These are phyloP conservation scores for Agrilus mali DNA, from an alignment of 2,888 invertebrate genomes.

Conservation along the genomic window DNA sequence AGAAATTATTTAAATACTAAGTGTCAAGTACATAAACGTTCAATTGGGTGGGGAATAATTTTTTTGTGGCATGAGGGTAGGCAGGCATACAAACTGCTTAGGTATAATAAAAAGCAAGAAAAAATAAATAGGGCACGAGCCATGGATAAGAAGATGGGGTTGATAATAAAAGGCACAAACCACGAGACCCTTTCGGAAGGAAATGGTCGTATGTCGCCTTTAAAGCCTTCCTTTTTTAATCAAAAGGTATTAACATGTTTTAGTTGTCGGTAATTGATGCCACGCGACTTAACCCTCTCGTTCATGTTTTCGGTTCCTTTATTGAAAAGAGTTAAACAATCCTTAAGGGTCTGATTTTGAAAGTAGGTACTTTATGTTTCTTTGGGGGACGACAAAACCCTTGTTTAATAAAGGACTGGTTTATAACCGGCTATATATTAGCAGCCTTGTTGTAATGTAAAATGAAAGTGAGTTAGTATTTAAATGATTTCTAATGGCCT, in stretches of 20 bases:
- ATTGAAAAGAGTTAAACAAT: constrained; percentile 33
- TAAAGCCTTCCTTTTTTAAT: no score
- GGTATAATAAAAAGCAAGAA: no score
- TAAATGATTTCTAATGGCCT: no score
- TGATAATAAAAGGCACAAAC: background rate
- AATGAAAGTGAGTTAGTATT: no score
- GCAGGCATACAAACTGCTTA: no score
- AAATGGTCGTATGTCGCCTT: background rate
- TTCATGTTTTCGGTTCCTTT: constrained; percentile 28
- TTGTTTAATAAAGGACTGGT: constrained; percentile 14
- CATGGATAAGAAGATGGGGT: no score
- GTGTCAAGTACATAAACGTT: no score
- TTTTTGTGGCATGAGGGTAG: no score
- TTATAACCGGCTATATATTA: background rate
- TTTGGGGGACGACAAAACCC: constrained; percentile 24
- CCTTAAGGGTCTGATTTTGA: constrained; percentile 24
- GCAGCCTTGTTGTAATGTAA: no score
- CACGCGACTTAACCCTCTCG: constrained; percentile 26
- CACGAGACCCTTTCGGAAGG: background rate
- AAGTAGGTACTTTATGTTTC: constrained; percentile 24
- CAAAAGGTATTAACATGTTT: constrained; percentile 18
- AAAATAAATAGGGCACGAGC: no score
- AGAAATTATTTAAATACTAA: no score
- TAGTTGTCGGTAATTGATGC: constrained; percentile 28
- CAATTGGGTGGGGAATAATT: no score